Evolutionary conservation across 2,888 invertebrate species (phyloP).

Genomic region (Bembecia ichneumoniformis): DNA sequence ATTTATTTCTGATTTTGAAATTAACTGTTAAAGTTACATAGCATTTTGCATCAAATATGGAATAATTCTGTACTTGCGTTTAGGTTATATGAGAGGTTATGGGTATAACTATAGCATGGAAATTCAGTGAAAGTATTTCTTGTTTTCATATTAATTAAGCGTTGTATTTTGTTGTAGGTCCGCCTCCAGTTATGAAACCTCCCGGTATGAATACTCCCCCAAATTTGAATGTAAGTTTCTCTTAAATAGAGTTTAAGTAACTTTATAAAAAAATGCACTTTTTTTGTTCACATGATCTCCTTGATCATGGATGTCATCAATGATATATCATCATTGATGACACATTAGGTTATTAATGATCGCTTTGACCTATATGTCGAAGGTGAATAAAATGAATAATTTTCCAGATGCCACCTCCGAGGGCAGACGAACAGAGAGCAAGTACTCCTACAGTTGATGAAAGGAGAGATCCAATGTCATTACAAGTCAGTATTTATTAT

Average conservation of each 20-base stretch:
- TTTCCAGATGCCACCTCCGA: conserved; percentile 29
- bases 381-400: not conserved
- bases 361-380: too few relatives aligned
- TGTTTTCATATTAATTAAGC: conserved; percentile 6
- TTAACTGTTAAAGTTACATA: too few relatives aligned
- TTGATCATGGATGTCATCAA: too few relatives aligned
- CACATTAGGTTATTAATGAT: too few relatives aligned
- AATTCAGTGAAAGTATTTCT: conserved; percentile 5
- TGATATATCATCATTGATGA: too few relatives aligned
- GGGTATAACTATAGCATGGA: not conserved
- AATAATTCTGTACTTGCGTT: too few relatives aligned
- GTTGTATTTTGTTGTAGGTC: conserved; percentile 43
- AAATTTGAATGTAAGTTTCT: conserved; percentile 37
- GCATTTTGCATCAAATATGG: too few relatives aligned
- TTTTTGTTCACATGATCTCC: too few relatives aligned
- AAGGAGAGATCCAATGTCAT: conserved; percentile 50
- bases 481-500: conserved; percentile 34
- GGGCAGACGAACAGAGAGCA: conserved; percentile 75
- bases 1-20: too few relatives aligned
- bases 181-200: conserved; percentile 43
- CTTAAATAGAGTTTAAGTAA: too few relatives aligned
- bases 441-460: conserved; percentile 82
- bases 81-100: too few relatives aligned
- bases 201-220: conserved; percentile 56
- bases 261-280: too few relatives aligned